phyloP scores from a whole-genome alignment of 2,888 invertebrate species.

The Rhagonycha fulva region DNA sequence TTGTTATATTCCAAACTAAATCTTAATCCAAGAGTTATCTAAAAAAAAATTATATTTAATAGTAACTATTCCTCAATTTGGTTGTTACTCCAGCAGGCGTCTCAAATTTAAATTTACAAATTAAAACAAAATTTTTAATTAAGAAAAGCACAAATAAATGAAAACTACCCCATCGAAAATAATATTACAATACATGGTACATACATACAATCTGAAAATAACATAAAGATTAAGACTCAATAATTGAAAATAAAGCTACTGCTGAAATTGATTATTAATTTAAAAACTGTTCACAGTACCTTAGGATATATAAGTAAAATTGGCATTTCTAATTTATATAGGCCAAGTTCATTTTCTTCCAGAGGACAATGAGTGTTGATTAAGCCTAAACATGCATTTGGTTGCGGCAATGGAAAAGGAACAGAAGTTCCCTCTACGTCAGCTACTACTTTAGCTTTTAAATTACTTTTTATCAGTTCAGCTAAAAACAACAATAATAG shows the following conservation, averaged over 20 bases:
- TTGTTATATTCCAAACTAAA: neutral
- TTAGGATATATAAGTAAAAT: neutral
- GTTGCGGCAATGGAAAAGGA: conserved; percentile 9
- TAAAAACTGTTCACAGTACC: neutral
- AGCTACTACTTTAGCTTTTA: conserved; percentile 10
- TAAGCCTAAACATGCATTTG: conserved; percentile 33
- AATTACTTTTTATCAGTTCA: conserved; percentile 1
- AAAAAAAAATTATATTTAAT: neutral
- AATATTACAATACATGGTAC: too few species aligned
- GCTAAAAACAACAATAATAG: conserved; percentile 10
- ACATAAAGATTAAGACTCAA: too few species aligned
- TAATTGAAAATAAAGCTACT: neutral
- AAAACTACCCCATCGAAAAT: too few species aligned
- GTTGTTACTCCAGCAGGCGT: too few species aligned
- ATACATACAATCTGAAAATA: too few species aligned
- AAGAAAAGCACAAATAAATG: too few species aligned
- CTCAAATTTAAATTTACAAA: too few species aligned
- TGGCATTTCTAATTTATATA: conserved; percentile 14
- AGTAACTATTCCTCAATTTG: too few species aligned
- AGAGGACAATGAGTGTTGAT: conserved; percentile 33
- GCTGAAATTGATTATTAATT: neutral
- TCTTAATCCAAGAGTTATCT: neutral
- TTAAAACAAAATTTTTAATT: too few species aligned
- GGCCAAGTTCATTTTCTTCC: conserved; percentile 32
- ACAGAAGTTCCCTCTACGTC: neutral